Conservation (phyloP, 2,797 vertebrate genomes). For the Lerista edwardsae region DNA sequence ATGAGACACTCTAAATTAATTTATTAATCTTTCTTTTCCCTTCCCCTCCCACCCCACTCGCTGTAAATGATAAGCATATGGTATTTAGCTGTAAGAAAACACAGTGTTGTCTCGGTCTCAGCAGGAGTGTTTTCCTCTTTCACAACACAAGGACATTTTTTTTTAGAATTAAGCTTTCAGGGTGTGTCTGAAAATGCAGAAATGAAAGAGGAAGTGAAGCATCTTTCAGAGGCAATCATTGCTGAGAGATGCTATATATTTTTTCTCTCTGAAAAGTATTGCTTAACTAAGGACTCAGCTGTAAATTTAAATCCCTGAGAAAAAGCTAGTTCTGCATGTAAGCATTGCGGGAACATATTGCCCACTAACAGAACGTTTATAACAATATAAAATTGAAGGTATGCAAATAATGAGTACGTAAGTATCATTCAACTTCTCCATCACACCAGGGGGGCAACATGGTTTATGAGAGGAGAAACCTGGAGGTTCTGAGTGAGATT, state of each 20-base stretch:
- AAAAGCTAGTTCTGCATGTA: background rate
- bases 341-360: background rate
- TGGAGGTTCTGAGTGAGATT: too few species aligned
- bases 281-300: background rate
- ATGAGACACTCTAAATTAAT: background rate
- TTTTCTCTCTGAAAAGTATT: background rate
- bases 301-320: background rate
- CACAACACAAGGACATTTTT: background rate
- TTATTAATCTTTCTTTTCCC: background rate
- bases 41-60: background rate
- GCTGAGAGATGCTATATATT: background rate
- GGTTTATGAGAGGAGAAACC: too few species aligned
- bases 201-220: conserved; percentile 10
- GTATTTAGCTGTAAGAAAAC: background rate
- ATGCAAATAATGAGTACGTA: background rate
- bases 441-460: background rate
- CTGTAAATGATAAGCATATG: background rate
- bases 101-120: background rate
- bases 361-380: background rate
- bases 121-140: background rate
- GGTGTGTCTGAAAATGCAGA: conserved; percentile 4
- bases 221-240: background rate
- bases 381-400: too few species aligned
- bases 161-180: background rate
- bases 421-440: background rate